These are phyloP conservation scores for Malurus splendens DNA, from an alignment of 2,797 vertebrate species.

Conservation along the genomic window DNA sequence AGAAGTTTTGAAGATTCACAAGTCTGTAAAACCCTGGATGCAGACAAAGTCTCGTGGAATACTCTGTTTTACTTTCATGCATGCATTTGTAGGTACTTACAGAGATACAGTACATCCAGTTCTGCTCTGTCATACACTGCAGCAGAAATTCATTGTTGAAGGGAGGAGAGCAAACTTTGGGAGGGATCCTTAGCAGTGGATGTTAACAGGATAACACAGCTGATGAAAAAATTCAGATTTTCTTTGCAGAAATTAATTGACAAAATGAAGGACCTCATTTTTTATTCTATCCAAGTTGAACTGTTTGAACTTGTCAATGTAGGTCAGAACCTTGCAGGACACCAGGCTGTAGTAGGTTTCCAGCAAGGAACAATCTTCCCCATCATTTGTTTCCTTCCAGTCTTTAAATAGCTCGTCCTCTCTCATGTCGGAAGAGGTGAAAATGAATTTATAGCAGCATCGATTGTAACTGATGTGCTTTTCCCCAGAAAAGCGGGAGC, in stretches of 20 bases:
- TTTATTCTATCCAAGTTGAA: constrained; percentile 41
- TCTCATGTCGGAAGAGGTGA: constrained; percentile 77
- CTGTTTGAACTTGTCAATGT: constrained; percentile 80
- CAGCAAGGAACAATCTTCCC: constrained; percentile 73
- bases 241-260: background rate
- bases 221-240: background rate
- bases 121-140: background rate
- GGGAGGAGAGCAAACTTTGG: background rate
- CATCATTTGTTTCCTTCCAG: constrained; percentile 78
- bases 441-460: constrained; percentile 90
- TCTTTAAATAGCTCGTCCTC: constrained; percentile 67
- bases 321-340: constrained; percentile 84
- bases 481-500: constrained; percentile 84
- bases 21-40: background rate
- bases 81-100: background rate
- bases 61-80: background rate
- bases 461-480: constrained; percentile 85
- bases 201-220: background rate
- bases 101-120: background rate
- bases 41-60: background rate
- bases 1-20: background rate
- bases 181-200: background rate
- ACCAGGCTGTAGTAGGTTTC: constrained; percentile 87
- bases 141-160: background rate
- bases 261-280: constrained; percentile 35